phyloP scores from a whole-genome alignment of 2,797 vertebrate species.

The Austrolebias charrua region DNA sequence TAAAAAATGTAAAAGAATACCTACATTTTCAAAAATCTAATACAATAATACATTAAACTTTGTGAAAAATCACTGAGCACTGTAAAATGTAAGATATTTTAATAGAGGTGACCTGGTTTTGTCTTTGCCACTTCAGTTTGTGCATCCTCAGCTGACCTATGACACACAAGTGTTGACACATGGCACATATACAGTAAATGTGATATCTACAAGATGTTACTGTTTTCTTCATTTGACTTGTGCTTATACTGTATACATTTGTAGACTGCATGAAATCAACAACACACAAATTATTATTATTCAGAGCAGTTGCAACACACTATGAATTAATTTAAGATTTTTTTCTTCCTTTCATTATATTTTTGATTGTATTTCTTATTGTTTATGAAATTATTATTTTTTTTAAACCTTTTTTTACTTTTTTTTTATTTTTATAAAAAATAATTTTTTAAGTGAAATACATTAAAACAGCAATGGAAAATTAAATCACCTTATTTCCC shows the following conservation, averaged over 20 bases:
- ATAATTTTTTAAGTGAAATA: background rate
- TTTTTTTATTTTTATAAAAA: too few species aligned
- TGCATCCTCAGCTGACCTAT: background rate
- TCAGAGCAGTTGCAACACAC: background rate
- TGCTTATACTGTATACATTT: background rate
- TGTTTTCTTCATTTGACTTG: background rate
- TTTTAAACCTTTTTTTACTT: too few species aligned
- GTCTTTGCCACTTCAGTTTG: too few species aligned
- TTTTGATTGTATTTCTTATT: too few species aligned
- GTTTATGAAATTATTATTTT: too few species aligned
- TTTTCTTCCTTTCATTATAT: too few species aligned
- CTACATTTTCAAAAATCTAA: too few species aligned
- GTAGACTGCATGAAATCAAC: background rate
- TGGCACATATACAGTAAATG: background rate
- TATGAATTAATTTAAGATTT: background rate
- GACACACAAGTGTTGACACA: conserved; percentile 1
- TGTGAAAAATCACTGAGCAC: too few species aligned
- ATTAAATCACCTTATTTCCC: background rate
- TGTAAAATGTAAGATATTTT: too few species aligned
- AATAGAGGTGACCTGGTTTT: background rate
- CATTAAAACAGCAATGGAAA: background rate
- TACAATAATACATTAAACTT: too few species aligned
- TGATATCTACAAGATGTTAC: background rate
- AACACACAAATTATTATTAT: background rate
- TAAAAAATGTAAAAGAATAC: too few species aligned